A percentile compares a stretch with the other conserved stretches of the same genome.
Conservation (phyloP, 2,888 invertebrate genomes). For the Acrobasis suavella region DNA sequence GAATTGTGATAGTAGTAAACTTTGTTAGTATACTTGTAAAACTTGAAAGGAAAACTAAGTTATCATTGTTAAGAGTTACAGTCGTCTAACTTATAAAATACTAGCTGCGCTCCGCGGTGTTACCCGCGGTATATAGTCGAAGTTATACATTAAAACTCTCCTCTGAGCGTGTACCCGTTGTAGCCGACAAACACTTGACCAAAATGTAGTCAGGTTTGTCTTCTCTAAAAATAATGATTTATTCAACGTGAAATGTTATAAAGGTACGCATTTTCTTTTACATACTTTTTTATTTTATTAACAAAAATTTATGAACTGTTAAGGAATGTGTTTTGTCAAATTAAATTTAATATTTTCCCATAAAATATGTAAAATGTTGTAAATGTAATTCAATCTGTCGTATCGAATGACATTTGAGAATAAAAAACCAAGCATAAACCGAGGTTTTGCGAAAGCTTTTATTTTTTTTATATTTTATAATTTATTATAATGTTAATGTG, state of each 20-base stretch:
- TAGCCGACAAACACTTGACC: too few relatives aligned
- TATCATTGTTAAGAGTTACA: too few relatives aligned
- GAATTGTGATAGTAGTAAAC: too few relatives aligned
- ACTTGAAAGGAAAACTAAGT: too few relatives aligned
- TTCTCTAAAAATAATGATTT: too few relatives aligned
- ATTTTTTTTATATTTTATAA: background rate
- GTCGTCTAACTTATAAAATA: too few relatives aligned
- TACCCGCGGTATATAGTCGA: too few relatives aligned
- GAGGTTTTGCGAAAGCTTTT: background rate
- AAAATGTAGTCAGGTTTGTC: too few relatives aligned
- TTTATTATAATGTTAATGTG: background rate
- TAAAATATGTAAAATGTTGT: constrained; percentile 3
- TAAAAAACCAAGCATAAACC: background rate
- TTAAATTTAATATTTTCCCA: background rate
- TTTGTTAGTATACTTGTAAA: too few relatives aligned
- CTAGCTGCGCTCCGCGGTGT: too few relatives aligned
- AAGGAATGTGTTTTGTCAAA: background rate
- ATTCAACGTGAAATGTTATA: background rate
- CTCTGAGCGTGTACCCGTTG: too few relatives aligned
- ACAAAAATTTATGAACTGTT: background rate
- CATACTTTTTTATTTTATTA: background rate
- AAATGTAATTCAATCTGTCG: background rate
- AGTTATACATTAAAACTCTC: too few relatives aligned
- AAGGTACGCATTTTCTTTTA: background rate
- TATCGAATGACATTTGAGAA: background rate